These are phyloP conservation scores for Agonopterix arenella DNA, from an alignment of 2,888 invertebrate species.

Conservation along the genomic window DNA sequence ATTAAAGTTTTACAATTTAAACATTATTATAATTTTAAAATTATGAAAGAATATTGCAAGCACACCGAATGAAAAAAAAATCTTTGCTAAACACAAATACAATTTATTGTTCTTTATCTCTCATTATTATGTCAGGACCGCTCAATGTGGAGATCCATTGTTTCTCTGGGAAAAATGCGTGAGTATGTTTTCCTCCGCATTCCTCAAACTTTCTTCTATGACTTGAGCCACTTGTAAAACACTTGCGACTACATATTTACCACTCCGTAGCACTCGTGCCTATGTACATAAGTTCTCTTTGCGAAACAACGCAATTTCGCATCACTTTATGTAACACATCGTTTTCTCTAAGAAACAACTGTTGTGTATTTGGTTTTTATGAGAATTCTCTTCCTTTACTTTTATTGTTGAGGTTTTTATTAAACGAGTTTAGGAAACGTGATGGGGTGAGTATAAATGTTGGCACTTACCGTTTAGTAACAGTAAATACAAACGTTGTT, in stretches of 20 bases:
- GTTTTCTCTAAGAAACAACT: slow-evolving; percentile 40
- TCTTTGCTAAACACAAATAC: too few species aligned
- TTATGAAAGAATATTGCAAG: too few species aligned
- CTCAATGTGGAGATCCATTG: too few species aligned
- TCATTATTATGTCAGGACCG: too few species aligned
- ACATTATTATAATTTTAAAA: too few species aligned
- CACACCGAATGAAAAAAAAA: too few species aligned
- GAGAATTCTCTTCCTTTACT: slow-evolving; percentile 26
- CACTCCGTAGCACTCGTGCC: slow-evolving; percentile 22
- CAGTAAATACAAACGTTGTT: too few species aligned
- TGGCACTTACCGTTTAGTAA: too few species aligned
- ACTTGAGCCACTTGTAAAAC: slow-evolving; percentile 17
- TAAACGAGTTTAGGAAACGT: background rate
- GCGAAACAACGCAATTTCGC: slow-evolving; percentile 51
- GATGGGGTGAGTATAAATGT: background rate
- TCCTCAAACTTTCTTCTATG: slow-evolving; percentile 1
- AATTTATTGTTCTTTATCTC: too few species aligned
- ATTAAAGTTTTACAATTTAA: too few species aligned
- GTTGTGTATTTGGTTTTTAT: slow-evolving; percentile 30
- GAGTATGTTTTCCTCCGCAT: too few species aligned
- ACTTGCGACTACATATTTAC: slow-evolving; percentile 23
- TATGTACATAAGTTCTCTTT: slow-evolving; percentile 33
- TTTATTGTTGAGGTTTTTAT: background rate
- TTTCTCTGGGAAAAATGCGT: too few species aligned
- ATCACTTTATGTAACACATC: slow-evolving; percentile 43